A percentile compares a stretch with the other conserved stretches of the same genome.
Conservation (phyloP, 1,140 invertebrate species). For the Acromyrmex charruanus region DNA sequence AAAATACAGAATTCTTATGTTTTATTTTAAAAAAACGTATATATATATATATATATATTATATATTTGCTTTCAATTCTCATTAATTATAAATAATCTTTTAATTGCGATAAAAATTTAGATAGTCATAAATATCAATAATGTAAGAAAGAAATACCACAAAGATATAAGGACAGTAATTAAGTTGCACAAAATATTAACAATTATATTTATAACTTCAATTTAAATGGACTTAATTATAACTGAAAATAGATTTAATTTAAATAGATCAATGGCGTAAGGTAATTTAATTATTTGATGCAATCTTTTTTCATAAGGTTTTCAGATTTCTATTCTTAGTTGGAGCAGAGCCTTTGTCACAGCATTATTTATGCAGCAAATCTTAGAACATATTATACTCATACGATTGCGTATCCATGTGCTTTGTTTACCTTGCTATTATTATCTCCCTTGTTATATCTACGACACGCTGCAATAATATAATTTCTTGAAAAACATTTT, state of each 20-base stretch:
- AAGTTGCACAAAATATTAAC: background rate
- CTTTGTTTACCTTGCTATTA: conserved; percentile 43
- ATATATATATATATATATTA: too few species aligned
- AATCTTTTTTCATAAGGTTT: conserved; percentile 9
- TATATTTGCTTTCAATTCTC: background rate
- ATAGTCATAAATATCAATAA: background rate
- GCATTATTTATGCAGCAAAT: conserved; percentile 37
- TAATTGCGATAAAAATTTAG: background rate
- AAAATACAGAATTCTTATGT: conserved; percentile 4
- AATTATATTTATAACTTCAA: background rate
- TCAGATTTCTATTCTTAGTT: background rate
- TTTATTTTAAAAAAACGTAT: background rate
- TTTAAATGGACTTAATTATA: background rate
- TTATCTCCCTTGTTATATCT: conserved; percentile 46
- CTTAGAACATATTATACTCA: conserved; percentile 16
- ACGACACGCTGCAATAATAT: conserved; percentile 12
- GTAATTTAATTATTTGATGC: background rate
- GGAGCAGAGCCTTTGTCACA: background rate
- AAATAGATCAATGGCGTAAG: background rate
- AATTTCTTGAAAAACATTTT: conserved; percentile 13
- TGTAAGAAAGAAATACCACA: background rate
- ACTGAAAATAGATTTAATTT: background rate
- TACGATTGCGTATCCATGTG: background rate
- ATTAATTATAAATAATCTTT: background rate
- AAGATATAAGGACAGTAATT: background rate